Evolutionary conservation across 1,140 invertebrate genomes (phyloP).

Genomic region (Monomorium pharaonis): DNA sequence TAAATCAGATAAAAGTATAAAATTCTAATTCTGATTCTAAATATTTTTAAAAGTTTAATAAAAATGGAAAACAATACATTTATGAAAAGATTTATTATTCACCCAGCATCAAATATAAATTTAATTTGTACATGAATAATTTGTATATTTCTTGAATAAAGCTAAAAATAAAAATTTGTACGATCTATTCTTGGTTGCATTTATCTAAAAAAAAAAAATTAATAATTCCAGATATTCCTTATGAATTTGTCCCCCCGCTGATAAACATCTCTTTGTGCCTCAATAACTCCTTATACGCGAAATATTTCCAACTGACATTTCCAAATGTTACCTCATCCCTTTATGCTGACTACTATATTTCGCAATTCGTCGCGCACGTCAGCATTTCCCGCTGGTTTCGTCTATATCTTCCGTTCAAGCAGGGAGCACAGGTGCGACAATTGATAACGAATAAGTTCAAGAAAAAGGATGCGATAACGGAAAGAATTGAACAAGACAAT

Average conservation of each 20-base stretch:
- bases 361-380: constrained; percentile 13
- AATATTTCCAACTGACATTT: constrained; percentile 20
- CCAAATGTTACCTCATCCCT: constrained; percentile 5
- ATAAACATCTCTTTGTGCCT: constrained; percentile 3
- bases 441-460: neutral
- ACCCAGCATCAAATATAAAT: neutral
- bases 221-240: neutral
- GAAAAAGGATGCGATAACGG: neutral
- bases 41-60: neutral
- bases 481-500: neutral
- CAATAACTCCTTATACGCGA: constrained; percentile 11
- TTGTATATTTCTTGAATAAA: neutral
- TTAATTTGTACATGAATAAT: neutral
- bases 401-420: constrained; percentile 9
- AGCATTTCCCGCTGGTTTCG: constrained; percentile 10
- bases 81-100: too few relatives aligned
- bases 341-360: neutral
- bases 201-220: neutral
- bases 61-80: neutral
- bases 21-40: neutral
- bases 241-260: neutral
- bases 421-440: neutral
- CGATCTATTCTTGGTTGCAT: neutral
- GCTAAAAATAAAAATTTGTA: neutral
- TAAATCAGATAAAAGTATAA: neutral